Evolutionary conservation across 2,797 vertebrate species (phyloP).

Genomic region (Hydrolagus colliei): DNA sequence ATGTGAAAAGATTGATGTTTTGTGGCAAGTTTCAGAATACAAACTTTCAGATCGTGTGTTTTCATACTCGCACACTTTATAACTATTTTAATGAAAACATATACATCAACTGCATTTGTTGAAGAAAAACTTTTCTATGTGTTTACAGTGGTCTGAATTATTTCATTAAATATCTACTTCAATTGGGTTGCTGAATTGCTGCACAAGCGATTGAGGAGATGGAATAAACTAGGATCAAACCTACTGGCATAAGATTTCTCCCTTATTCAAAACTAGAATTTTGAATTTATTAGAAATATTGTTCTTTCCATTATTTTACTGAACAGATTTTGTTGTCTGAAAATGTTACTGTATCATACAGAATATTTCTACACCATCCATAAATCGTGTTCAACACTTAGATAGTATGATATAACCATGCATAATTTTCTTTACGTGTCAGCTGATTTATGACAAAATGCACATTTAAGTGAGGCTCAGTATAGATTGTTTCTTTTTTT

Average conservation of each 20-base stretch:
- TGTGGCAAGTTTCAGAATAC: neutral
- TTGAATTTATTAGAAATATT: neutral
- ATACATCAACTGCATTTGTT: too few relatives aligned
- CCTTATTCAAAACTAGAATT: neutral
- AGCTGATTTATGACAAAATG: neutral
- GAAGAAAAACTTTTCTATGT: too few relatives aligned
- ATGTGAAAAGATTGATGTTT: neutral
- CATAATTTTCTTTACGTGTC: neutral
- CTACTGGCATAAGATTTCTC: neutral
- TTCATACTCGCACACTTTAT: neutral
- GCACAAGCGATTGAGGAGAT: neutral
- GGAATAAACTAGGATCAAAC: neutral
- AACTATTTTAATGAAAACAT: neutral
- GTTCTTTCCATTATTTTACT: neutral
- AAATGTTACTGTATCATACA: neutral
- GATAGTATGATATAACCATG: neutral
- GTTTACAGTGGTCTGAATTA: neutral
- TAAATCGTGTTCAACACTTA: neutral
- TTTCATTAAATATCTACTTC: neutral
- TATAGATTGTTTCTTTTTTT: neutral
- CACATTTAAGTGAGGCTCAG: neutral
- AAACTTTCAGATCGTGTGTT: neutral
- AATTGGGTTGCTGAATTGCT: neutral
- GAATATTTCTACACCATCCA: neutral
- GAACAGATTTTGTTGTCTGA: constrained; percentile 5